A percentile compares a stretch with the other conserved stretches of the same genome.
These are phyloP conservation scores for Xenus cinereus DNA, from an alignment of 2,113 vertebrate species.

Conservation along the genomic window DNA sequence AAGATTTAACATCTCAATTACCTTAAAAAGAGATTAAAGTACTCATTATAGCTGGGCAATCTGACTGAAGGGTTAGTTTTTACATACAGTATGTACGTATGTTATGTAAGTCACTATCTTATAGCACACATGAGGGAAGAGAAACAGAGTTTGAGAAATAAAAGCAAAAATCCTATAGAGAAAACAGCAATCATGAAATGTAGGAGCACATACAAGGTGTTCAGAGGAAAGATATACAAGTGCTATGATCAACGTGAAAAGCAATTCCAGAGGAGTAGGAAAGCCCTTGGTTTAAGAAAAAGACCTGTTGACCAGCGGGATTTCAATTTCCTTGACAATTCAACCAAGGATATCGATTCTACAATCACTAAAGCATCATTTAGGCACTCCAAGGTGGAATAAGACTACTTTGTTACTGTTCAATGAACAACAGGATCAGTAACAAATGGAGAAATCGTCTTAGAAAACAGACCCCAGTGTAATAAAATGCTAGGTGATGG, in stretches of 20 bases:
- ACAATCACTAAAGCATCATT: conserved; percentile 23
- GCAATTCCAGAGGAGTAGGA: neutral
- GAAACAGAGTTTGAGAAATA: neutral
- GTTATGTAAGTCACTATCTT: neutral
- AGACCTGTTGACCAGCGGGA: neutral
- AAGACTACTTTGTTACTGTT: conserved; percentile 8
- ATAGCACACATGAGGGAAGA: neutral
- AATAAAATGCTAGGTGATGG: neutral
- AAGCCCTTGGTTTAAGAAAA: conserved; percentile 5
- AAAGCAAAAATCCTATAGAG: neutral
- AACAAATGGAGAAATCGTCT: neutral
- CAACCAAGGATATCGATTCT: conserved; percentile 5
- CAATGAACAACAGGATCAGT: conserved; percentile 22
- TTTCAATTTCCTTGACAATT: conserved; percentile 64
- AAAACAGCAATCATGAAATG: neutral
- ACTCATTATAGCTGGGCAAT: neutral
- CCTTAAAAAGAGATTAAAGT: neutral
- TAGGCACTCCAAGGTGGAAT: neutral
- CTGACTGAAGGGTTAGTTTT: neutral
- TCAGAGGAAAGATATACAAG: neutral
- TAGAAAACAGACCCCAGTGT: neutral
- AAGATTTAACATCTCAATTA: neutral
- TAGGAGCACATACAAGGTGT: neutral
- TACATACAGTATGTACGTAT: neutral
- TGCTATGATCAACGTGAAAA: neutral